Evolutionary conservation across 2,797 vertebrate species (phyloP).

Genomic region (Craterocephalus amniculus): DNA sequence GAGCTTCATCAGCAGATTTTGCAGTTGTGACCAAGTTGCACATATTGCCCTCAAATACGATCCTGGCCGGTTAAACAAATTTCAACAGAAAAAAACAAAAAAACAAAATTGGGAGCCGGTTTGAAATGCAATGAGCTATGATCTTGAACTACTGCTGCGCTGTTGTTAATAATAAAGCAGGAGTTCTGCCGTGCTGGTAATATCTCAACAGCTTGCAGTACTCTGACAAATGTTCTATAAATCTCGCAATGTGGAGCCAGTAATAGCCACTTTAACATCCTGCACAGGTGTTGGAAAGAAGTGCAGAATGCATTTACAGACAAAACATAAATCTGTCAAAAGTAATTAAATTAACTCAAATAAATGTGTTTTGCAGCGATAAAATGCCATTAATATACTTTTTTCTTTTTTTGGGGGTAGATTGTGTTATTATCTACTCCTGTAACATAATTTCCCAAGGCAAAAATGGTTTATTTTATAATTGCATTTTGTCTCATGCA

Average conservation of each 20-base stretch:
- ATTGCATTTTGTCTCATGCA: constrained; percentile 16
- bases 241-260: constrained; percentile 10
- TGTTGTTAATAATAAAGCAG: constrained; percentile 21
- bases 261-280: constrained; percentile 16
- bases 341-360: constrained; percentile 4
- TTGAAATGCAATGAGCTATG: constrained; percentile 50
- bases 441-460: constrained; percentile 11
- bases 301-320: background rate
- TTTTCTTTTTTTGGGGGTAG: background rate
- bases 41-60: constrained; percentile 39
- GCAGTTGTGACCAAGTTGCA: constrained; percentile 39
- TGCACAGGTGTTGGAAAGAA: constrained; percentile 8
- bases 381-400: background rate
- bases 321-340: background rate
- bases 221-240: constrained; percentile 9
- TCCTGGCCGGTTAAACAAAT: constrained; percentile 46
- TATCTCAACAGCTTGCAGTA: constrained; percentile 13
- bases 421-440: background rate
- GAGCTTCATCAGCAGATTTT: constrained; percentile 56
- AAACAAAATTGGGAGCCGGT: background rate
- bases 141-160: constrained; percentile 14
- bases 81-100: constrained; percentile 35
- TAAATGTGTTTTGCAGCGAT: background rate
- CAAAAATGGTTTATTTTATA: constrained; percentile 24
- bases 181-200: constrained; percentile 22